These are phyloP conservation scores for Semicossyphus pulcher DNA, from an alignment of 2,113 vertebrate genomes.

Conservation along the genomic window DNA sequence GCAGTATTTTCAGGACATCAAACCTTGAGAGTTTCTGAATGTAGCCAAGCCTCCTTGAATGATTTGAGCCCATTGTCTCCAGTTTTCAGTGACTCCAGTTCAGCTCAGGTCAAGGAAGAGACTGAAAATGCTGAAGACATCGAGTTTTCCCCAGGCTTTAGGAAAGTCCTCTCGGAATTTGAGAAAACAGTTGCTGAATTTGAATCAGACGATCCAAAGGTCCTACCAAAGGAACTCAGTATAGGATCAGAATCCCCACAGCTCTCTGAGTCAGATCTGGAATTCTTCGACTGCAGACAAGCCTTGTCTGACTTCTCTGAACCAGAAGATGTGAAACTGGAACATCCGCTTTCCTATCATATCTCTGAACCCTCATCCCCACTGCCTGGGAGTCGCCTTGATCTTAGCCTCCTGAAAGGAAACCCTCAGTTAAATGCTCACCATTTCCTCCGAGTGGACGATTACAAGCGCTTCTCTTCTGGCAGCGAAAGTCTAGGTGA, in stretches of 20 bases:
- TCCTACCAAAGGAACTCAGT: neutral
- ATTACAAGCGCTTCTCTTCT: constrained; percentile 59
- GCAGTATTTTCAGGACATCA: constrained; percentile 58
- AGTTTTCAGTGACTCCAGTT: constrained; percentile 36
- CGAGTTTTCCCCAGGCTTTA: constrained; percentile 59
- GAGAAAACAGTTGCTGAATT: constrained; percentile 60
- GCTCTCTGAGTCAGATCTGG: constrained; percentile 74
- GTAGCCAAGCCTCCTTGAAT: constrained; percentile 20
- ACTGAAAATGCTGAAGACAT: constrained; percentile 20
- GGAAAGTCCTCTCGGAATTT: constrained; percentile 61
- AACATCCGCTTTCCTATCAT: constrained; percentile 38
- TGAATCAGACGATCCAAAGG: constrained; percentile 33
- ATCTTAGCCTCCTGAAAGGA: constrained; percentile 17
- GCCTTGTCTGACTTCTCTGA: constrained; percentile 75
- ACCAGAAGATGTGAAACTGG: constrained; percentile 54
- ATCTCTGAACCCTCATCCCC: constrained; percentile 72
- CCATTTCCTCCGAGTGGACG: constrained; percentile 43
- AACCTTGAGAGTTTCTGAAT: constrained; percentile 51
- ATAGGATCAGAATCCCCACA: constrained; percentile 39
- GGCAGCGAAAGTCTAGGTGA: constrained; percentile 73
- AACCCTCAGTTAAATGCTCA: constrained; percentile 18
- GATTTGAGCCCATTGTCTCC: constrained; percentile 59
- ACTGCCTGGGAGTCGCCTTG: constrained; percentile 56
- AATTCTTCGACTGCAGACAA: constrained; percentile 82
- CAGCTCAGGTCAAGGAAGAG: constrained; percentile 9